Conservation (phyloP, 2,888 invertebrate genomes). For the Sphaerophoria rueppellii region DNA sequence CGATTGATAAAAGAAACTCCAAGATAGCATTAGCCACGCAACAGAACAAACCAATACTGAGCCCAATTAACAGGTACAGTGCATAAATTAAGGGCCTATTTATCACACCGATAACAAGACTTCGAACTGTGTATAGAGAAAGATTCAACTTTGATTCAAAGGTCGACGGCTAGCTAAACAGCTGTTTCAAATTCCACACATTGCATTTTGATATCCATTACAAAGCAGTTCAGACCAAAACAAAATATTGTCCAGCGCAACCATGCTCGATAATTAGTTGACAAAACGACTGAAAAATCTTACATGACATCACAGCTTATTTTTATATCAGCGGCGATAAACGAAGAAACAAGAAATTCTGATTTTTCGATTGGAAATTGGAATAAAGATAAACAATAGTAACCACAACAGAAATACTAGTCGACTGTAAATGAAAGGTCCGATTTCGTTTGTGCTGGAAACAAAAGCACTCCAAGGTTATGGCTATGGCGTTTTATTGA, state of each 20-base stretch:
- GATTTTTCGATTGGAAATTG: constrained; percentile 31
- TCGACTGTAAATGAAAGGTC: neutral
- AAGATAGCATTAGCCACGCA: too few species aligned
- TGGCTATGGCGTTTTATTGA: constrained; percentile 13
- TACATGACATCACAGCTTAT: constrained; percentile 66
- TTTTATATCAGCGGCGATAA: constrained; percentile 39
- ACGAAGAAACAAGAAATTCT: neutral
- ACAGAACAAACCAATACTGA: too few species aligned
- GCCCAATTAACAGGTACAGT: too few species aligned
- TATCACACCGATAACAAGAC: too few species aligned
- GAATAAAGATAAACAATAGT: constrained; percentile 45
- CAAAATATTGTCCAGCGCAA: constrained; percentile 24
- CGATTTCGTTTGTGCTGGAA: neutral
- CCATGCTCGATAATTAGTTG: constrained; percentile 10
- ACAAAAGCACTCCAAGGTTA: constrained; percentile 26
- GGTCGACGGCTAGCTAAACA: neutral
- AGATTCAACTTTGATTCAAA: too few species aligned
- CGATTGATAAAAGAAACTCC: too few species aligned
- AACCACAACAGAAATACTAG: constrained; percentile 45
- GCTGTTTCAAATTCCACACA: neutral
- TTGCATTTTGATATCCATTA: neutral
- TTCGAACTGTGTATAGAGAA: too few species aligned
- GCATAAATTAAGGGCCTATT: too few species aligned
- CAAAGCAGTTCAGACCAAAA: constrained; percentile 19
- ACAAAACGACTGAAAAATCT: constrained; percentile 12